phyloP scores from a whole-genome alignment of 2,888 invertebrate genomes.

The Oscheius sp. region DNA sequence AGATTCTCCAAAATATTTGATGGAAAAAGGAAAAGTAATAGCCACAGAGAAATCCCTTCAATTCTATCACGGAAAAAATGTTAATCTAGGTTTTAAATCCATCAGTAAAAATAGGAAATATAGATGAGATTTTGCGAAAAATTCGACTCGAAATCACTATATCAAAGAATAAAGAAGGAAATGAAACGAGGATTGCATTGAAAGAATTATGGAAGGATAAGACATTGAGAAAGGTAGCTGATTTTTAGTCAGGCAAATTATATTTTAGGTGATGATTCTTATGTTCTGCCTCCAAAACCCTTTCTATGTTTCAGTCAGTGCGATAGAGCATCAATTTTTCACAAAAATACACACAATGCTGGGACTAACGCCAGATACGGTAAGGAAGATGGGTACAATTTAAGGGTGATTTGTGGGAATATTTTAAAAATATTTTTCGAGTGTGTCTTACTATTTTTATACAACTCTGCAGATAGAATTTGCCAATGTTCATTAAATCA shows the following conservation, averaged over 20 bases:
- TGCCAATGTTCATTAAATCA: too few species aligned
- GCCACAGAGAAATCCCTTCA: background rate
- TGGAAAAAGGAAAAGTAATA: background rate
- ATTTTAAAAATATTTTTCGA: background rate
- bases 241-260: background rate
- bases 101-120: background rate
- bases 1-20: constrained; percentile 7
- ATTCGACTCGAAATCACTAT: background rate
- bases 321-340: background rate
- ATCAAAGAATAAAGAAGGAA: background rate
- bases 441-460: background rate
- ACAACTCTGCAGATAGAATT: background rate
- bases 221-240: constrained; percentile 4
- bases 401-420: too few species aligned
- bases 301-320: background rate
- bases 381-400: background rate
- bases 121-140: background rate
- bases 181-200: background rate
- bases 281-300: background rate
- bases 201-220: constrained; percentile 9
- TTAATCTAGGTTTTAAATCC: background rate
- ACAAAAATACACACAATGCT: background rate
- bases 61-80: constrained; percentile 2
- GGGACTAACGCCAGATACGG: background rate
- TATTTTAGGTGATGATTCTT: background rate